Evolutionary conservation across 2,797 vertebrate species (phyloP).

Genomic region (Myotis myotis): DNA sequence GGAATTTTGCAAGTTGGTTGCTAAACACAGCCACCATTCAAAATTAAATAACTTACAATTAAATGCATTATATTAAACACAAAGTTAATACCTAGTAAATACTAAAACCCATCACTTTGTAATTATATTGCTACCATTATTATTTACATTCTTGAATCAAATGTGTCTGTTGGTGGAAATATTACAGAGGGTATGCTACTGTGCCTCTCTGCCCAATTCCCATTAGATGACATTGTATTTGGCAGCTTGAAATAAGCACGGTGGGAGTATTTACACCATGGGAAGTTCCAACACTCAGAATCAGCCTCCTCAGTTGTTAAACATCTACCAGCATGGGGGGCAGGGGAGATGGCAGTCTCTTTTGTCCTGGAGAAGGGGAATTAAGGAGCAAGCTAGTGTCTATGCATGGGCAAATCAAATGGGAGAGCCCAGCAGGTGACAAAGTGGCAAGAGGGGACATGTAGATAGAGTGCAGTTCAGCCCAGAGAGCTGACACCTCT

Average conservation of each 20-base stretch:
- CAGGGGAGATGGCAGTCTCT: not conserved
- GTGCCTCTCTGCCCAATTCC: not conserved
- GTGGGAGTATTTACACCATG: not conserved
- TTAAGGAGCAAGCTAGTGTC: not conserved
- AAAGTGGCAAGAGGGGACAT: not conserved
- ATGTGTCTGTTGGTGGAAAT: not conserved
- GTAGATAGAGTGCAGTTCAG: not conserved
- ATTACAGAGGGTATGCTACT: not conserved
- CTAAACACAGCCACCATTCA: not conserved
- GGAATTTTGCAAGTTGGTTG: not conserved
- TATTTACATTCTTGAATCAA: not conserved
- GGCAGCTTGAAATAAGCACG: not conserved
- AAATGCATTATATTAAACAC: not conserved
- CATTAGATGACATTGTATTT: not conserved
- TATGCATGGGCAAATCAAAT: not conserved
- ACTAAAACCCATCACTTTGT: not conserved
- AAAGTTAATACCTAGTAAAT: not conserved
- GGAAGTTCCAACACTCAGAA: not conserved
- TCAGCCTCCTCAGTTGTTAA: not conserved
- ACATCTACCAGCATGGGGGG: not conserved
- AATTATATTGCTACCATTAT: not conserved
- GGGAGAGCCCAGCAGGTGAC: not conserved
- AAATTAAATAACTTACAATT: not conserved
- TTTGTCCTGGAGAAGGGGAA: not conserved
- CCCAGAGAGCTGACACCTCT: not conserved